A percentile compares a stretch with the other conserved stretches of the same genome.
phyloP scores from a whole-genome alignment of 1,140 invertebrate genomes.

The Diuraphis noxia region DNA sequence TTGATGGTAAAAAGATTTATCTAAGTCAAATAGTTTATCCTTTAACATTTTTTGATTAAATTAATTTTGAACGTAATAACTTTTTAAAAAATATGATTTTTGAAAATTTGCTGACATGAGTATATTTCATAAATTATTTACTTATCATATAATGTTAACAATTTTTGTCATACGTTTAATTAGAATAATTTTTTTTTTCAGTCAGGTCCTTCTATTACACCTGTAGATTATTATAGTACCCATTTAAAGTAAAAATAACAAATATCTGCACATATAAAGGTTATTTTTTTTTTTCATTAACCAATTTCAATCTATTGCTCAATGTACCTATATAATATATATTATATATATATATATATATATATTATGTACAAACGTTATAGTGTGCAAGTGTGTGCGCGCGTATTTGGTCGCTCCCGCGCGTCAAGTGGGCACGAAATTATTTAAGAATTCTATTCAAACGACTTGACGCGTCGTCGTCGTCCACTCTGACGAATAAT shows the following conservation, averaged over 20 bases:
- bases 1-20: too few relatives aligned
- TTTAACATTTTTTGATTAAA: too few relatives aligned
- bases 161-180: too few relatives aligned
- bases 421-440: constrained; percentile 46
- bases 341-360: background rate
- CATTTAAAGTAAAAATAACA: background rate
- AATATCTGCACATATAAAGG: background rate
- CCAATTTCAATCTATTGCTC: constrained; percentile 12
- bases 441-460: constrained; percentile 53
- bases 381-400: too few relatives aligned
- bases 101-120: too few relatives aligned
- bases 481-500: constrained; percentile 38
- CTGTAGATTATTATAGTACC: background rate
- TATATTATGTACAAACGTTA: background rate
- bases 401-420: background rate
- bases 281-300: constrained; percentile 40
- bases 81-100: too few relatives aligned
- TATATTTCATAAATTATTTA: too few relatives aligned
- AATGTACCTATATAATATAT: background rate
- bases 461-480: constrained; percentile 35
- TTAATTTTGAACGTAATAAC: too few relatives aligned
- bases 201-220: too few relatives aligned
- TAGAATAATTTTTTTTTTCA: too few relatives aligned
- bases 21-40: too few relatives aligned
- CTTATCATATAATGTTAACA: too few relatives aligned